Percentiles rank a stretch among this genome's conserved stretches.
Conservation (phyloP, 2,113 vertebrate genomes). For the Scalopus aquaticus region DNA sequence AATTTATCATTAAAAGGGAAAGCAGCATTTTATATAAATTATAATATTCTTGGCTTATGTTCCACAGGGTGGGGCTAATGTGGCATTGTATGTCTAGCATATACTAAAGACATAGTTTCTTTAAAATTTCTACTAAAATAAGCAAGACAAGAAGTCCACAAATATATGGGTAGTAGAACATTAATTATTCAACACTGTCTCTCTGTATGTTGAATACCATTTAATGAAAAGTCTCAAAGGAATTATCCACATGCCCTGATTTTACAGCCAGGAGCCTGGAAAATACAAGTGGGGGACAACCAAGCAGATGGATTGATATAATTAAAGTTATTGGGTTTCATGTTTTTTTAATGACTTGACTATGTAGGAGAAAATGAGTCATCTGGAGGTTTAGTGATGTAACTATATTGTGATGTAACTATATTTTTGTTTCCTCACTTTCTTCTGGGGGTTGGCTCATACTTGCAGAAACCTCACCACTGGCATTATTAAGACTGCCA, state of each 20-base stretch:
- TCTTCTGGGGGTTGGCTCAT: background rate
- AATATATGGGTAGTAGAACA: conserved; percentile 45
- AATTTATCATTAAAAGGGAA: conserved; percentile 39
- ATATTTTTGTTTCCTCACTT: background rate
- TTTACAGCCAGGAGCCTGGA: conserved; percentile 51
- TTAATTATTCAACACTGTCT: conserved; percentile 72
- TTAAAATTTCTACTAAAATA: conserved; percentile 57
- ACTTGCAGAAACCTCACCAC: background rate
- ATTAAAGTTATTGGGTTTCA: conserved; percentile 59
- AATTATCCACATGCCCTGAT: conserved; percentile 46
- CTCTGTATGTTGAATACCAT: conserved; percentile 34
- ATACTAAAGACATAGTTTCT: background rate
- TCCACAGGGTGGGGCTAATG: background rate
- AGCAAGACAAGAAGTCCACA: conserved; percentile 16
- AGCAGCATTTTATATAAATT: conserved; percentile 4
- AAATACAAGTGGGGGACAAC: conserved; percentile 54
- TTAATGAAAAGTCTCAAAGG: conserved; percentile 73
- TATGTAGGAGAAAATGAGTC: conserved; percentile 46
- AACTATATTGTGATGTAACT: background rate
- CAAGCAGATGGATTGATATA: conserved; percentile 64
- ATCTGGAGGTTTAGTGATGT: background rate
- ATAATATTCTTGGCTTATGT: background rate
- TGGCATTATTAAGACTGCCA: background rate
- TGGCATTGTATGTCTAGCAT: background rate
- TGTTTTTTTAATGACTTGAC: conserved; percentile 37